A percentile compares a stretch with the other conserved stretches of the same genome.
Conservation (phyloP, 1,140 invertebrate genomes). For the Diabrotica virgifera region DNA sequence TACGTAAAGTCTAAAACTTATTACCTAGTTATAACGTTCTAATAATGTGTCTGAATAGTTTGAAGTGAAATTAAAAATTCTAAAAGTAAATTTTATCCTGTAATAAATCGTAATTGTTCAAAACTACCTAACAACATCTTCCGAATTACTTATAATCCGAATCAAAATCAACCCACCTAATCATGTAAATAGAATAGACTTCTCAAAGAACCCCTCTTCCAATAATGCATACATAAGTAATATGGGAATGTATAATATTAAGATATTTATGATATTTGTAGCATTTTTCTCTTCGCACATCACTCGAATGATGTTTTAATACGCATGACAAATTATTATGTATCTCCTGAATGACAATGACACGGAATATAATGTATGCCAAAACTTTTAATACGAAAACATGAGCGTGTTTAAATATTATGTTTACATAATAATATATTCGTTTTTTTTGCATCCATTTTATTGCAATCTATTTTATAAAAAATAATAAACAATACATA, state of each 20-base stretch:
- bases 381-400: neutral
- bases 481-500: too few species aligned
- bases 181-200: conserved; percentile 33
- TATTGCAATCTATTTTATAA: too few species aligned
- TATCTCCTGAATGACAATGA: neutral
- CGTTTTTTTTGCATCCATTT: too few species aligned
- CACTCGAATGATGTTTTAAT: neutral
- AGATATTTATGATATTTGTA: conserved; percentile 22
- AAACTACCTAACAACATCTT: neutral
- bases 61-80: too few species aligned
- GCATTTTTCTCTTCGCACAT: neutral
- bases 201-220: conserved; percentile 25
- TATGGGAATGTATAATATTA: conserved; percentile 28
- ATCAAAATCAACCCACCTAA: conserved; percentile 29
- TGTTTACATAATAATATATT: too few species aligned
- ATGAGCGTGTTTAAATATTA: neutral
- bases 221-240: conserved; percentile 29
- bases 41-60: too few species aligned
- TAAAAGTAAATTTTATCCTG: too few species aligned
- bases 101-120: too few species aligned
- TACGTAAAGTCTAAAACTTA: too few species aligned
- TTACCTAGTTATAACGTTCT: too few species aligned
- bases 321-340: neutral
- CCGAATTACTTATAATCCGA: conserved; percentile 22
- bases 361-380: neutral